Evolutionary conservation across 2,888 invertebrate species (phyloP).

Genomic region (Dicranocentrus wangi): DNA sequence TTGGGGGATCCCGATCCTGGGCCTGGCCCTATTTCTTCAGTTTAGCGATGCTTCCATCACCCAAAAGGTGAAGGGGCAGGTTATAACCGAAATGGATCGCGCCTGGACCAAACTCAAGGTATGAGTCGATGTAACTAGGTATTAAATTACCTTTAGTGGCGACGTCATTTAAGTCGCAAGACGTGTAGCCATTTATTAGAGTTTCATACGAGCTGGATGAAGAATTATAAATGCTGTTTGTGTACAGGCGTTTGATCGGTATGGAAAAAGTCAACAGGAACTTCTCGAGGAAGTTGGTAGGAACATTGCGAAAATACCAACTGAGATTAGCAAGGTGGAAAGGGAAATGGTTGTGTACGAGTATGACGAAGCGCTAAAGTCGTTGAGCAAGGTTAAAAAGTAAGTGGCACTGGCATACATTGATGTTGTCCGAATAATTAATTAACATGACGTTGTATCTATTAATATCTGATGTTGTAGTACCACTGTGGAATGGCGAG

Average conservation of each 20-base stretch:
- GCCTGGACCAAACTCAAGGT: conserved; percentile 69
- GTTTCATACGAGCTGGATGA: no score
- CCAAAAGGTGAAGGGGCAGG: conserved; percentile 54
- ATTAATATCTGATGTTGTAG: conserved; percentile 43
- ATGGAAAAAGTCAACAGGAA: conserved; percentile 56
- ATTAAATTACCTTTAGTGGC: no score
- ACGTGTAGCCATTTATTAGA: no score
- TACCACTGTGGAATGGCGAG: conserved; percentile 66
- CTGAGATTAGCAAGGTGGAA: conserved; percentile 68
- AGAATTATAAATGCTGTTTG: no score
- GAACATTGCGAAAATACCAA: conserved; percentile 64
- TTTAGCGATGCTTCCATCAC: conserved; percentile 43
- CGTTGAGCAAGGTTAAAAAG: conserved; percentile 69
- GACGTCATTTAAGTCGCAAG: no score
- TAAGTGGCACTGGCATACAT: conserved; percentile 41
- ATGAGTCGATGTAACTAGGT: no score
- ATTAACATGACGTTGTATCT: not conserved
- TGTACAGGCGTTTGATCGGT: conserved; percentile 47
- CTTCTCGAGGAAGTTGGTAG: conserved; percentile 60
- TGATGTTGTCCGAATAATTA: not conserved
- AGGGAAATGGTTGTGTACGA: conserved; percentile 68
- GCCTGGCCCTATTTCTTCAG: not conserved
- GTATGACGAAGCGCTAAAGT: conserved; percentile 70
- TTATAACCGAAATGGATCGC: conserved; percentile 47
- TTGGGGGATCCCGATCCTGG: no score